Conservation (phyloP, 2,113 vertebrate genomes). For the Anoplopoma fimbria region DNA sequence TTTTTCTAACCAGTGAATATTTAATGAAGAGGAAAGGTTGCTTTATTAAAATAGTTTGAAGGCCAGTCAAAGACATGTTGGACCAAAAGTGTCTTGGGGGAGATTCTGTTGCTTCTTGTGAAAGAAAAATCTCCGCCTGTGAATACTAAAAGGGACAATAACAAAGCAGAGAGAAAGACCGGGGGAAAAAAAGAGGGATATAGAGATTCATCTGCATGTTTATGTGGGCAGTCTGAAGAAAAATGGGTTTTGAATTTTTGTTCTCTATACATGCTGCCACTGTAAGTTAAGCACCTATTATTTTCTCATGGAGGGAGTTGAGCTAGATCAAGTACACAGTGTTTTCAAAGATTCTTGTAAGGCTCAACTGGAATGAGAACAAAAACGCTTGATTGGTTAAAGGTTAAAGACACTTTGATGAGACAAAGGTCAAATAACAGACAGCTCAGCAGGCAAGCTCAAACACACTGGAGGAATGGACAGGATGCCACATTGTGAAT, state of each 20-base stretch:
- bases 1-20: conserved; percentile 55
- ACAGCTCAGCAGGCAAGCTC: neutral
- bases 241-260: neutral
- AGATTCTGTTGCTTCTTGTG: conserved; percentile 48
- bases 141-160: conserved; percentile 60
- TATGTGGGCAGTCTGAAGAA: conserved; percentile 29
- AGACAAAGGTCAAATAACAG: conserved; percentile 11
- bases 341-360: conserved; percentile 5
- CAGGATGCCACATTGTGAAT: neutral
- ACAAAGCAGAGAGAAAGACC: conserved; percentile 18
- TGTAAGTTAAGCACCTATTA: conserved; percentile 2
- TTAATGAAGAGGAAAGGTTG: conserved; percentile 58
- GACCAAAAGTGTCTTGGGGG: conserved; percentile 53
- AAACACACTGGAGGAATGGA: neutral
- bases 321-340: conserved; percentile 4
- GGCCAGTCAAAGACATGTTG: conserved; percentile 67
- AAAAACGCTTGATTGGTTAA: neutral
- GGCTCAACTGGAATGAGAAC: neutral
- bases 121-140: conserved; percentile 55
- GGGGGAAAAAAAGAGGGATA: neutral
- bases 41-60: conserved; percentile 65
- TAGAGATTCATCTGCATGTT: conserved; percentile 38
- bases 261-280: neutral
- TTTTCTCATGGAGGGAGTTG: conserved; percentile 7
- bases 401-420: conserved; percentile 21